Evolutionary conservation across 2,888 invertebrate species (phyloP).

Genomic region (Polyommatus iphigenia): DNA sequence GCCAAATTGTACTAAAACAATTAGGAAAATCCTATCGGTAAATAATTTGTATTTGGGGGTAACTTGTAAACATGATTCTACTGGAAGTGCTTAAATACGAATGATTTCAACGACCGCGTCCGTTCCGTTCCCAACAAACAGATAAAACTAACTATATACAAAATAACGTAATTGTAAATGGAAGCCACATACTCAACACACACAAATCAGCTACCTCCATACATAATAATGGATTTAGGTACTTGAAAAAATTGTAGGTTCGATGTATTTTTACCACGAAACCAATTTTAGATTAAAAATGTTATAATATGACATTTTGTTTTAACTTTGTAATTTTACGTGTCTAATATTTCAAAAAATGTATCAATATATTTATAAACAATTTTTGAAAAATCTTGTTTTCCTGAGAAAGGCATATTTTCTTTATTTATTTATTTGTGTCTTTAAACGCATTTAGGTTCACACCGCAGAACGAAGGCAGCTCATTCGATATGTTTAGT

Average conservation of each 20-base stretch:
- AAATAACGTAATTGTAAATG: slow-evolving; percentile 33
- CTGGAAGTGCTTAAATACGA: slow-evolving; percentile 12
- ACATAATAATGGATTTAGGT: not conserved
- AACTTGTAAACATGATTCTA: slow-evolving; percentile 24
- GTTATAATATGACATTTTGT: not conserved
- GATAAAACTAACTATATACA: slow-evolving; percentile 33
- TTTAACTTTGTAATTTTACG: not conserved
- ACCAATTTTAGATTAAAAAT: not conserved
- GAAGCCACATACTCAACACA: slow-evolving; percentile 32
- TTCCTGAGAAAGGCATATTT: not conserved
- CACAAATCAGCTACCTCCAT: slow-evolving; percentile 32
- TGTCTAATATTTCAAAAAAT: not conserved
- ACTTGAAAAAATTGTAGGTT: not conserved
- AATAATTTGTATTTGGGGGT: slow-evolving; percentile 9
- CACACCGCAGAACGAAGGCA: slow-evolving; percentile 19
- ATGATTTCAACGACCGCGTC: slow-evolving; percentile 29
- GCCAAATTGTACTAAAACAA: not conserved
- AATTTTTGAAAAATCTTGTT: not conserved
- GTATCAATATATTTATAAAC: not conserved
- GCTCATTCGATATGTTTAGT: slow-evolving; percentile 27
- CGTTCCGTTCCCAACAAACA: slow-evolving; percentile 30
- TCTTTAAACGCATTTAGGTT: not conserved
- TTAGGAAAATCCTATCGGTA: not conserved
- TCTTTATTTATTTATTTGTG: not conserved
- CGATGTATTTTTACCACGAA: not conserved